Conservation (phyloP, 2,113 vertebrate species). For the Cricetomys ansorgei region DNA sequence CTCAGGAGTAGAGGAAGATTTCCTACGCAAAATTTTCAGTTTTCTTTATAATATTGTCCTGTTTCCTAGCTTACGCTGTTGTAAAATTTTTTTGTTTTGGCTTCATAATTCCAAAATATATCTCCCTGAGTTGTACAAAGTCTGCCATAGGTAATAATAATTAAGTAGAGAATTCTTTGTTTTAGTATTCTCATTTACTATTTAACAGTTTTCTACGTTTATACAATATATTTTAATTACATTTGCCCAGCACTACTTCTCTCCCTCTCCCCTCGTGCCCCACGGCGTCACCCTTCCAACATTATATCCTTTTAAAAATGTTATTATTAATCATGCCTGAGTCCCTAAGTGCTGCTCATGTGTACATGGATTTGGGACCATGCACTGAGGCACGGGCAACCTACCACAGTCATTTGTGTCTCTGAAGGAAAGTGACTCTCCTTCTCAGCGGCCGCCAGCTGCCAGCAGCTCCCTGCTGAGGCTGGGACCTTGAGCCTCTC, state of each 20-base stretch:
- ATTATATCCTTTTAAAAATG: no score
- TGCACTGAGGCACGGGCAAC: not conserved
- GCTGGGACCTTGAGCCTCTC: not conserved
- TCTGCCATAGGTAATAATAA: not conserved
- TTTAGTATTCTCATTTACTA: not conserved
- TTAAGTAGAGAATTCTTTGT: not conserved
- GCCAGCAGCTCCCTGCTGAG: not conserved
- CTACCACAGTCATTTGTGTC: not conserved
- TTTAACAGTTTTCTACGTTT: not conserved
- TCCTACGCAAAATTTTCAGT: not conserved
- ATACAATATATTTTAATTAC: not conserved
- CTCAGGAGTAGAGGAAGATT: not conserved
- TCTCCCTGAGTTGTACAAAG: not conserved
- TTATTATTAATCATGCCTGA: not conserved
- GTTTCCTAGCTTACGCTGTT: not conserved
- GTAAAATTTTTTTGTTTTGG: not conserved
- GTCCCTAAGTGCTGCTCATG: not conserved
- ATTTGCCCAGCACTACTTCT: not conserved
- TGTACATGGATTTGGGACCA: not conserved
- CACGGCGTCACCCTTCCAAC: not conserved
- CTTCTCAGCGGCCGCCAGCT: no score
- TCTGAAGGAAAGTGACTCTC: not conserved
- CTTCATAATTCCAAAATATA: not conserved
- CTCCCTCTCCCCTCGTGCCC: not conserved
- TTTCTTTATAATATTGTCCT: slow-evolving; percentile 22